Evolutionary conservation across 2,797 vertebrate species (phyloP).

Genomic region (Pipistrellus pipistrellus): DNA sequence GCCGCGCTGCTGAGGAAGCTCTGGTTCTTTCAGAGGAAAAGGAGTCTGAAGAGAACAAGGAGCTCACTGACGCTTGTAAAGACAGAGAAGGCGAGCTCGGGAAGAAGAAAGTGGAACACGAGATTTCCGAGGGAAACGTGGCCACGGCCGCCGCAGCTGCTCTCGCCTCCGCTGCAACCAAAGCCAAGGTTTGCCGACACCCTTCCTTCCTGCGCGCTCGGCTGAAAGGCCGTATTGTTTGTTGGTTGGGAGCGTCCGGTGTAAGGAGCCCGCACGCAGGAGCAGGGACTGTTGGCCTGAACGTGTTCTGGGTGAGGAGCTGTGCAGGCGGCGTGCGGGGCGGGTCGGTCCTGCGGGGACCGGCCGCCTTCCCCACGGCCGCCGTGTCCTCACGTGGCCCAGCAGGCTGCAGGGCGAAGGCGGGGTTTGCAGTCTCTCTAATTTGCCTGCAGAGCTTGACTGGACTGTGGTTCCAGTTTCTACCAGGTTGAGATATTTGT

Average conservation of each 20-base stretch:
- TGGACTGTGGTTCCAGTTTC: conserved; percentile 36
- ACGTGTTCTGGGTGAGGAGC: conserved; percentile 65
- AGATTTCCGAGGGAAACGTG: conserved; percentile 97
- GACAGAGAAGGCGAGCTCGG: conserved; percentile 92
- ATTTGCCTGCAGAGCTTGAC: conserved; percentile 9
- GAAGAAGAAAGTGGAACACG: conserved; percentile 95
- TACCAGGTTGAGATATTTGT: conserved; percentile 71
- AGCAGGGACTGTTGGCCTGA: conserved; percentile 18
- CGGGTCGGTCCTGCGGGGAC: background rate
- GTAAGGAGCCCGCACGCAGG: conserved; percentile 1
- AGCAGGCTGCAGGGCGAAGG: background rate
- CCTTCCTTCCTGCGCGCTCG: background rate
- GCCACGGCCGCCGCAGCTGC: conserved; percentile 98
- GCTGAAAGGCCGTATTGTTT: conserved; percentile 62
- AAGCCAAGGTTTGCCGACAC: conserved; percentile 94
- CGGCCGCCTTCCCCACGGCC: background rate
- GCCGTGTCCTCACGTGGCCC: background rate
- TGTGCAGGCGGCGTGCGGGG: background rate
- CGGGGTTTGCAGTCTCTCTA: background rate
- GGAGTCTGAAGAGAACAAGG: conserved; percentile 94
- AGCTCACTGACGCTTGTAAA: conserved; percentile 90
- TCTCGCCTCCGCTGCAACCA: conserved; percentile 97
- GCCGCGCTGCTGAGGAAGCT: conserved; percentile 13
- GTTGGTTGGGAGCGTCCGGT: conserved; percentile 48
- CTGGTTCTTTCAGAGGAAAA: conserved; percentile 87